A percentile compares a stretch with the other conserved stretches of the same genome.
phyloP scores from a whole-genome alignment of 2,797 vertebrate species.

The Chelon auratus region DNA sequence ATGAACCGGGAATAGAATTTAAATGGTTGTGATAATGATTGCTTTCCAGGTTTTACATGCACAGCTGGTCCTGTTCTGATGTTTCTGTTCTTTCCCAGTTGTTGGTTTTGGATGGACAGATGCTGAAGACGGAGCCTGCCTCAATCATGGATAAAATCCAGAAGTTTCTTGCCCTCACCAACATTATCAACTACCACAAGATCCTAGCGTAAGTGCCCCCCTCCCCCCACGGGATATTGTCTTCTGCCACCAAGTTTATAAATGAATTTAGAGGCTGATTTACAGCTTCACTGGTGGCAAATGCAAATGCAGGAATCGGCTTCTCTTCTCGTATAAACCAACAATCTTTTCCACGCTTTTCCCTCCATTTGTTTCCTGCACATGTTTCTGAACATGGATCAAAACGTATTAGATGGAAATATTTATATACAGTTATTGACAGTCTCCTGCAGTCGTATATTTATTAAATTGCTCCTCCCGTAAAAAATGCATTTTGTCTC shows the following conservation, averaged over 20 bases:
- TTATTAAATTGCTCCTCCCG: background rate
- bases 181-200: constrained; percentile 95
- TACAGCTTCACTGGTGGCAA: background rate
- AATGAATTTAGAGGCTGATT: background rate
- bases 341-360: background rate
- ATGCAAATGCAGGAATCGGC: background rate
- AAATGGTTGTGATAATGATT: background rate
- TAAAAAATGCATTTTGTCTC: background rate
- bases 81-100: constrained; percentile 79
- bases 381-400: background rate
- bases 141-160: constrained; percentile 97
- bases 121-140: constrained; percentile 95
- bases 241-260: background rate
- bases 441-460: background rate
- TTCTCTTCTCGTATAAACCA: background rate
- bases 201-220: constrained; percentile 91
- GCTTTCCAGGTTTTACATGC: background rate
- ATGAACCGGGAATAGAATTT: background rate
- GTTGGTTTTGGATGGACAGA: constrained; percentile 95
- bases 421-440: background rate
- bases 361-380: background rate
- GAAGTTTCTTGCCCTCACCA: constrained; percentile 92
- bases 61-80: constrained; percentile 5
- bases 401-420: background rate
- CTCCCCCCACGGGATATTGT: background rate